Evolutionary conservation across 1,140 invertebrate species (phyloP), one percentile per base, ranked within the genome.

Genomic region (Caenorhabditis tropicalis): DNA sequence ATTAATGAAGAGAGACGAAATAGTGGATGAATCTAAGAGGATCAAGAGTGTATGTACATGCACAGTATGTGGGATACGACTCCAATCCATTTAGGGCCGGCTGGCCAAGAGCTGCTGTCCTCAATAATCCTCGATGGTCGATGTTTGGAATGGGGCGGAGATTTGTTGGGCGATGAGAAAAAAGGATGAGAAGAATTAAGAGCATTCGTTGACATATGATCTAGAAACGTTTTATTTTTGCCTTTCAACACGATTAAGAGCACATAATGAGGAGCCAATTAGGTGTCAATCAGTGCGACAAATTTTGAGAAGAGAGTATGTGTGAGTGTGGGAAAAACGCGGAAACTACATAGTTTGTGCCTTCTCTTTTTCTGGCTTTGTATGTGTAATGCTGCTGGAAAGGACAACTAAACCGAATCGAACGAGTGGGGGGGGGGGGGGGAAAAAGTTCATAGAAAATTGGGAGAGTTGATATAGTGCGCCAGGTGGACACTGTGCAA

Each of bases 381-480:
- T 51, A 51, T 51, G 48, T 51, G n/a, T 51, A n/a, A 5, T 51
- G 48, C 48, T 58, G n/a, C 24, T 58, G 16, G 12, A 65, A 33
- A 36, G 58, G n/a, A 65, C 58, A 27, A 74, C 21, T 12, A 74
- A 74, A 74, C 65, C 31, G 24, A 65, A 36, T 36, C 6, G 10
- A 12, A 27, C 36, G 16, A 43, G 10, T 43, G 39, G 5, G 15
- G 19, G 43, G 43, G 43, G 16, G 24, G 10, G 5, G 39, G 5
- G 15, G 19, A 74, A 74, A 74, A 74, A 43, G 65, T 74, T 74
- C 36, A 46, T 24, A 12, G 33, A 33, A 74, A 74, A 74, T 43
- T 36, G 65, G 36, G 65, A 74, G 65, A 74, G 65, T 74, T 74
- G 19, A 74, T 74, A 24, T 74, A 74, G 65, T 74, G 65, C 21